A percentile compares a stretch with the other conserved stretches of the same genome.
Evolutionary conservation across 2,113 vertebrate genomes (phyloP).

Genomic region (Heterocephalus glaber): DNA sequence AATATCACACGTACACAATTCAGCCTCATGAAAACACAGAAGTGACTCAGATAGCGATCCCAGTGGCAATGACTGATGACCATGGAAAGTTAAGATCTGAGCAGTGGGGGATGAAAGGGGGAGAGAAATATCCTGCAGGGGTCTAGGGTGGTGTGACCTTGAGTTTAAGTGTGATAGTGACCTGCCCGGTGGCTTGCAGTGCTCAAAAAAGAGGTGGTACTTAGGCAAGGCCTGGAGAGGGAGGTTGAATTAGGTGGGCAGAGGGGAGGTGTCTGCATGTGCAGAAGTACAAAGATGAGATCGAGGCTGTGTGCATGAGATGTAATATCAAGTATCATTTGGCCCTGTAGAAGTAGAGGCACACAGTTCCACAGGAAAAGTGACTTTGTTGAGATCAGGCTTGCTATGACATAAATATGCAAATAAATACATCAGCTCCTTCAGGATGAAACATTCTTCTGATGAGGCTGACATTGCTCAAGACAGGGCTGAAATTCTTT

Average conservation of each 20-base stretch:
- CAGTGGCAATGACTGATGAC: background rate
- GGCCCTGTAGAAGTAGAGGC: background rate
- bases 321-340: accelerated
- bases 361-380: background rate
- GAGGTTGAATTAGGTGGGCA: background rate
- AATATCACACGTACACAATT: background rate
- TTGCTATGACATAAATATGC: too few relatives aligned
- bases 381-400: background rate
- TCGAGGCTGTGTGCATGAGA: accelerated
- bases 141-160: accelerated
- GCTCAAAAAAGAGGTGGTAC: background rate
- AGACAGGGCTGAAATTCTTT: background rate
- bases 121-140: background rate
- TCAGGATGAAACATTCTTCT: background rate
- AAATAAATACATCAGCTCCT: background rate
- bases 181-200: accelerated
- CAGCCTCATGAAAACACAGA: background rate
- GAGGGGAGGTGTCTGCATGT: accelerated
- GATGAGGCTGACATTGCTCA: background rate
- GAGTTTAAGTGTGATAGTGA: background rate
- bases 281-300: too few relatives aligned
- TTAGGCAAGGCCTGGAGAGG: background rate
- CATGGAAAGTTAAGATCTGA: background rate
- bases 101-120: too few relatives aligned
- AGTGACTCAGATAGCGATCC: background rate